phyloP scores from a whole-genome alignment of 1,140 invertebrate genomes.

The Bombus balteatus region DNA sequence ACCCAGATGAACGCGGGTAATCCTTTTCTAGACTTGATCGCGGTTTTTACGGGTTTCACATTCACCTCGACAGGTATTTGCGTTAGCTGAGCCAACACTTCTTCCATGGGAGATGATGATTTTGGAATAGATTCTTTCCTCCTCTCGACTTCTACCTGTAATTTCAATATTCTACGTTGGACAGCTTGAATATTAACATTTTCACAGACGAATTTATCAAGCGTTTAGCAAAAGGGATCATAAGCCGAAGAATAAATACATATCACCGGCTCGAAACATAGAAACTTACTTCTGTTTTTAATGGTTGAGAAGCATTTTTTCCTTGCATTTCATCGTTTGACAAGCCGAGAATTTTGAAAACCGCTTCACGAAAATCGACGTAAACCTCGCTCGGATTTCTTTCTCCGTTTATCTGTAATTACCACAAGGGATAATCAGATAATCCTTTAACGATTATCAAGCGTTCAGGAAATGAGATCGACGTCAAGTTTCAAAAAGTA shows the following conservation, averaged over 20 bases:
- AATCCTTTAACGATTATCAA: too few relatives aligned
- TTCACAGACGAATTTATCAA: not conserved
- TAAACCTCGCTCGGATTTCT: conserved; percentile 92
- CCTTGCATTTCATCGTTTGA: conserved; percentile 81
- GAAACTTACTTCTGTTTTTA: conserved; percentile 59
- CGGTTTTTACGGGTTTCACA: conserved; percentile 71
- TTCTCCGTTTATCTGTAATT: conserved; percentile 90
- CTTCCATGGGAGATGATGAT: conserved; percentile 51
- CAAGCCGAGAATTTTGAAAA: conserved; percentile 88
- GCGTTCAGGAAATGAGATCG: not conserved
- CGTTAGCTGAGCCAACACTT: conserved; percentile 37
- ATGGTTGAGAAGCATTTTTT: conserved; percentile 49
- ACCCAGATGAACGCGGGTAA: conserved; percentile 90
- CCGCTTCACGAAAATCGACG: conserved; percentile 89
- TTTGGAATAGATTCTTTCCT: conserved; percentile 63
- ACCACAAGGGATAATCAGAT: not conserved
- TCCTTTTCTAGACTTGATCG: conserved; percentile 73
- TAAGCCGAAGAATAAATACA: not conserved
- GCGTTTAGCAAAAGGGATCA: not conserved
- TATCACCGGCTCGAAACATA: not conserved
- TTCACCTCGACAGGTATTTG: conserved; percentile 51
- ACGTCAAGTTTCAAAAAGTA: not conserved
- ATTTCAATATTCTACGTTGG: not conserved
- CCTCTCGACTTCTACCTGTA: conserved; percentile 74
- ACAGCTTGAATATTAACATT: not conserved